phyloP scores from a whole-genome alignment of 1,140 invertebrate genomes.

The Drosophila serrata region DNA sequence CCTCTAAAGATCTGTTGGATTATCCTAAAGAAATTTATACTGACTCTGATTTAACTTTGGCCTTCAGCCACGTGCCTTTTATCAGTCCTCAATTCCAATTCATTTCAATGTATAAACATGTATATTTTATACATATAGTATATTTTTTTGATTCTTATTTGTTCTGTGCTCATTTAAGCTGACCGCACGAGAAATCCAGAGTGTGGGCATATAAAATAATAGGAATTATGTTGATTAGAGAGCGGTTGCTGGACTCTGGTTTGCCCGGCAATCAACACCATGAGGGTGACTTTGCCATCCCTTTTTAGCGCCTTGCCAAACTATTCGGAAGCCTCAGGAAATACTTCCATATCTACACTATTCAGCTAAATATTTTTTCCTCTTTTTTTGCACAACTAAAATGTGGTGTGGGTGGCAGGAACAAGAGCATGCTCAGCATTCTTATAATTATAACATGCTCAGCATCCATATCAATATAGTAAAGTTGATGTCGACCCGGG shows the following conservation, averaged over 20 bases:
- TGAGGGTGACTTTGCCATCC: slow-evolving; percentile 9
- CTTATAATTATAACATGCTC: slow-evolving; percentile 82
- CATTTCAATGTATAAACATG: slow-evolving; percentile 35
- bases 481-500: slow-evolving; percentile 51
- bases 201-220: slow-evolving; percentile 64
- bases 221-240: slow-evolving; percentile 71
- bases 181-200: slow-evolving; percentile 29
- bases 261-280: slow-evolving; percentile 53
- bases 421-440: slow-evolving; percentile 71
- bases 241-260: slow-evolving; percentile 16
- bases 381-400: slow-evolving; percentile 32
- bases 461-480: slow-evolving; percentile 76
- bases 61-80: slow-evolving; percentile 40
- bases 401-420: not conserved
- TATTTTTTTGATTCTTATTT: slow-evolving; percentile 11
- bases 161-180: slow-evolving; percentile 18
- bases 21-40: no score
- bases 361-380: slow-evolving; percentile 47
- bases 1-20: not conserved
- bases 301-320: not conserved
- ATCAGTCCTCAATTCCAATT: slow-evolving; percentile 30
- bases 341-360: slow-evolving; percentile 43
- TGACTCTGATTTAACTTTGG: not conserved
- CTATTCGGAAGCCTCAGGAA: slow-evolving; percentile 2
- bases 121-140: not conserved